A percentile compares a stretch with the other conserved stretches of the same genome.
phyloP scores from a whole-genome alignment of 2,113 vertebrate species.

The Marcusenius ussheri region DNA sequence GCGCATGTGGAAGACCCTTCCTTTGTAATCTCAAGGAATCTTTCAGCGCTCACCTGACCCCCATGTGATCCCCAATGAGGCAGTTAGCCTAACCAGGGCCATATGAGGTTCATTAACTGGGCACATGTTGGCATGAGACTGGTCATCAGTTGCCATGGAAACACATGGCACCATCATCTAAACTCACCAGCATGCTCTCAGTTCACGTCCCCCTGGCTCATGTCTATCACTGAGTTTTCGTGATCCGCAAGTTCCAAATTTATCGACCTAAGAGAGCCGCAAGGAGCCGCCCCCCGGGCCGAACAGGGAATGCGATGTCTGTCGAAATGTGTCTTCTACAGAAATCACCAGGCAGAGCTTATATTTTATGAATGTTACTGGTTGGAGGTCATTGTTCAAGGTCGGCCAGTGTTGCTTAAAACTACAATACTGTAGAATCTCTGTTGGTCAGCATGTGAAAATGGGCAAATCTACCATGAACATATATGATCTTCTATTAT shows the following conservation, averaged over 20 bases:
- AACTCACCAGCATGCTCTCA: neutral
- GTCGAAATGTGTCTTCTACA: neutral
- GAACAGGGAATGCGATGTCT: neutral
- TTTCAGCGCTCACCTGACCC: neutral
- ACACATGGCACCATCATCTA: neutral
- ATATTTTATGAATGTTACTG: neutral
- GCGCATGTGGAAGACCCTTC: neutral
- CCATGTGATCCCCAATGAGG: neutral
- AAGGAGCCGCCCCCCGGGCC: neutral
- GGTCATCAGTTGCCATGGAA: neutral
- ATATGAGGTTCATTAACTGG: neutral
- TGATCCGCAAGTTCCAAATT: neutral
- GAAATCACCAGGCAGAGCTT: neutral
- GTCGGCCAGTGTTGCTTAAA: neutral
- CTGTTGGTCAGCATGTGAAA: neutral
- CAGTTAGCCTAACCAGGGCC: neutral
- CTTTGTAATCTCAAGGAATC: neutral
- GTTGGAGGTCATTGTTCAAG: neutral
- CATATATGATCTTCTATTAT: neutral
- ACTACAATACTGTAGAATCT: neutral
- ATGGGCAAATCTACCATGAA: neutral
- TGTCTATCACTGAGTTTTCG: neutral
- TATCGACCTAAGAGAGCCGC: neutral
- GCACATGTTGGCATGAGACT: neutral
- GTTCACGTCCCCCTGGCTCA: neutral